phyloP scores from a whole-genome alignment of 2,888 invertebrate genomes.

The Mechanitis messenoides region DNA sequence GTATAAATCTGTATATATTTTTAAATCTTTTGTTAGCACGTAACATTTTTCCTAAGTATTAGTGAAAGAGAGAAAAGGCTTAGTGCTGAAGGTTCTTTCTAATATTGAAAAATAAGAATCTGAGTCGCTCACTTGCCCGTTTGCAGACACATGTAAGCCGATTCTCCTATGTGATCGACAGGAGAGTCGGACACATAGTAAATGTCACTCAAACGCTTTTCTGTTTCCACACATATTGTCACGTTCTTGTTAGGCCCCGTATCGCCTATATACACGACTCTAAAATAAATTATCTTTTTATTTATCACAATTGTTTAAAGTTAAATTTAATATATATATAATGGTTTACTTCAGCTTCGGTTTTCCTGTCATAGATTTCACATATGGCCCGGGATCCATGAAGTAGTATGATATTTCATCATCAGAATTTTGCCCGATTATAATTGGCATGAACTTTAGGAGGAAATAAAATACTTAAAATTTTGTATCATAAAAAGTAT shows the following conservation, averaged over 20 bases:
- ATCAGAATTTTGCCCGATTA: constrained; percentile 64
- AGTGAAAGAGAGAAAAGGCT: no score
- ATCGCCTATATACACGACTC: constrained; percentile 65
- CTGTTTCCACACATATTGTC: constrained; percentile 60
- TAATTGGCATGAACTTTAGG: constrained; percentile 65
- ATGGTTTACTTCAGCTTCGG: constrained; percentile 76
- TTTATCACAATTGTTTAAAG: not conserved
- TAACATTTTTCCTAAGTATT: no score
- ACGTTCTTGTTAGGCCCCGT: constrained; percentile 65
- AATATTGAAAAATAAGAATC: not conserved
- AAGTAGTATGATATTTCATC: constrained; percentile 69
- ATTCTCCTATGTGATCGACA: constrained; percentile 70
- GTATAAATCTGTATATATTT: no score
- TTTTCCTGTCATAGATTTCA: constrained; percentile 78
- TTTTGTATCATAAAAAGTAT: not conserved
- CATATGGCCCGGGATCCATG: constrained; percentile 76
- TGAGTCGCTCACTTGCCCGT: constrained; percentile 68
- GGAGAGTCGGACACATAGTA: constrained; percentile 73
- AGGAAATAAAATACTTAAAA: constrained; percentile 7
- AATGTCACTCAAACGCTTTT: constrained; percentile 66
- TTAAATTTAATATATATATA: not conserved
- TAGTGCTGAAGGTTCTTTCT: no score
- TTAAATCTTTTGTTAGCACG: no score
- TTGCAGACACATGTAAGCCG: constrained; percentile 77
- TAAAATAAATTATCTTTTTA: constrained; percentile 28